Base-by-base conservation (phyloP, 2,113 vertebrate species). In the Burhinus oedicnemus region DNA sequence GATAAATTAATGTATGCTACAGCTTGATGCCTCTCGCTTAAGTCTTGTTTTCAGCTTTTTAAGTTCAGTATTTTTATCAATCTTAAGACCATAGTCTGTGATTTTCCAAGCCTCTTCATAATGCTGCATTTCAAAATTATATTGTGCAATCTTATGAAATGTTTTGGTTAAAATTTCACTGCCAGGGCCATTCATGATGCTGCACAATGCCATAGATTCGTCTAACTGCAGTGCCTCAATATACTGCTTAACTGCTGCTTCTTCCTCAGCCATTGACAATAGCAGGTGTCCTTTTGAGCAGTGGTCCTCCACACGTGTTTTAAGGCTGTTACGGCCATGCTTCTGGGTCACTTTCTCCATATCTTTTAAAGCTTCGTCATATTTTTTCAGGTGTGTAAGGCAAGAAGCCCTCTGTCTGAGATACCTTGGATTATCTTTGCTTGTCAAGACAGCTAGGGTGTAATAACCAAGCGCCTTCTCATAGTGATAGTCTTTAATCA, bases 341-440 rank as follows among this genome's bases (percentile, higher is more conserved):
- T 95, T 97, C 65, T 90, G 98, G 42, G 99, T 98, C 57, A 99
- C 98, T 16, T 32, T 88, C 38, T 98, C 98, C 93, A 99, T 97
- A 95, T 99, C 99, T 34, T 92, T 54, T 38, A 98, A 81, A 7
- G 99, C 99, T 23, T 74, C 95, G n/a, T 96, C 74, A 0, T 99
- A 98, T 11, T 98, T 93, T 40, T 95, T 98, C 51, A 99, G 97
- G 62, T 98, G 98, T 1, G 83, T 93, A 8, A 99, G 97, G 97
- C 99, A 99, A 34, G 96, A 71, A 5, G 98, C 99, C 5, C 99
- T 98, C 61, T 96, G 98, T 36, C 99, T 98, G 45, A 99, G 98
- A 61, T 90, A 98, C 86, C 91, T 87, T 45, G 92, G 97, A 42
- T 80, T 94, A 89, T 58, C 87, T 66, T 91, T 96, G 44, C 86